Base-by-base conservation (phyloP, 1,140 invertebrate genomes). In the Heliconius eleuchia region DNA sequence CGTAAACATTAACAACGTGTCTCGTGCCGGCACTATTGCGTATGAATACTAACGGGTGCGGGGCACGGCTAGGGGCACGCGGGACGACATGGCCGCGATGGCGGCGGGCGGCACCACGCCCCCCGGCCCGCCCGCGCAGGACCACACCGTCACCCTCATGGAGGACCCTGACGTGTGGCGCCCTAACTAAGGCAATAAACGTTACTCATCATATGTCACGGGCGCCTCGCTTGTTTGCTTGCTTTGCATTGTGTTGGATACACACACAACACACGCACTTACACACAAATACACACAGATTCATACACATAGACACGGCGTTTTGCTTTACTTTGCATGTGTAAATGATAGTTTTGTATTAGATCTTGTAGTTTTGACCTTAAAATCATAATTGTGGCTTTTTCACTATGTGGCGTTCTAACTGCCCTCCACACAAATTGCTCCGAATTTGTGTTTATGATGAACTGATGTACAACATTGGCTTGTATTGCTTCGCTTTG, bases 91-190 rank as follows among this genome's bases (percentile, higher is more conserved):
- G 96, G 96, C 97, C 82, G 97, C 96, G 84, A 96, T 97, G 95
- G 97, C 97, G 89, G 96, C 96, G 74, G 96, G 96, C 60, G 95
- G 96, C 93, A 94, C 95, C 95, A 94, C 97, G 92, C 95, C 96
- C 79, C 94, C 95, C 79, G 95, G 94, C 70, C 92, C 91, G 84
- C 90, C 95, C 91, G 88, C 95, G 92, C 95, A 95, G 93, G 95
- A 96, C 95, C 95, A 96, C 95, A 95, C 95, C 95, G 96, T 96
- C 85, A 98, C 97, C 82, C 95, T 98, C 77, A 98, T 98, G 97
- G 97, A 98, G 95, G 97, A 98, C 95, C 97, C 97, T 71, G 97
- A 98, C 95, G 97, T 98, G 85, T 98, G 97, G 97, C 97, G 97
- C 93, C 97, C 97, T 88, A 98, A 97, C 96, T 98, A 98, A 95